Evolutionary conservation across 2,113 vertebrate genomes (phyloP).

Genomic region (Petrocephalus zakoni): DNA sequence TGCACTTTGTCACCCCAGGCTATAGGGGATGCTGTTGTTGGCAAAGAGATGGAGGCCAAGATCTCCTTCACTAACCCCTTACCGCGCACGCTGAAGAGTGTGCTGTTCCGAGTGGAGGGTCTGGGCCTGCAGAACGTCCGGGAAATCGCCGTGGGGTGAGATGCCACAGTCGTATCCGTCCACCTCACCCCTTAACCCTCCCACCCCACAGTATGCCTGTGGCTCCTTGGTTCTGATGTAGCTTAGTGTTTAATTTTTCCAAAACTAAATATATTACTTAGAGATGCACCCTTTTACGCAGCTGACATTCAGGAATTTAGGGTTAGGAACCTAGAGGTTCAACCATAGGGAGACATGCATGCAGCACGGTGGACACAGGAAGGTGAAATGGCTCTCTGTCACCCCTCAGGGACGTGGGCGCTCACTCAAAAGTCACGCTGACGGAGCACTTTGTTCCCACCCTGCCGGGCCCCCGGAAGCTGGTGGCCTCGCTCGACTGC

Average conservation of each 20-base stretch:
- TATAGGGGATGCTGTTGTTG: constrained; percentile 68
- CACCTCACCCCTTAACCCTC: neutral
- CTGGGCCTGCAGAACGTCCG: constrained; percentile 76
- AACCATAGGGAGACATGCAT: neutral
- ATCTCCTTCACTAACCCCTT: constrained; percentile 81
- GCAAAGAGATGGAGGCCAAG: constrained; percentile 73
- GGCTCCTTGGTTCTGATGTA: neutral
- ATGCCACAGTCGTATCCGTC: neutral
- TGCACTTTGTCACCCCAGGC: constrained; percentile 52
- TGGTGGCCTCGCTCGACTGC: constrained; percentile 78
- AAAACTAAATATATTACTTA: neutral
- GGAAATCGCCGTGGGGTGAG: constrained; percentile 74
- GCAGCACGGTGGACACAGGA: neutral
- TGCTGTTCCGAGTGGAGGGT: constrained; percentile 76
- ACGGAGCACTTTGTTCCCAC: constrained; percentile 74
- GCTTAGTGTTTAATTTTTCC: neutral
- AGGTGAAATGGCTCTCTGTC: neutral
- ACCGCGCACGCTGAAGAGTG: constrained; percentile 59
- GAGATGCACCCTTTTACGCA: neutral
- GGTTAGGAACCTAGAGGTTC: neutral
- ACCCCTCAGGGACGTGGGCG: constrained; percentile 64
- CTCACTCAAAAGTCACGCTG: constrained; percentile 65
- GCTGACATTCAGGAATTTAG: neutral
- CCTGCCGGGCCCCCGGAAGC: constrained; percentile 68
- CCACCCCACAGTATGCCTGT: too few relatives aligned